A percentile compares a stretch with the other conserved stretches of the same genome.
phyloP scores from a whole-genome alignment of 2,888 invertebrate species.

The Celastrina argiolus region DNA sequence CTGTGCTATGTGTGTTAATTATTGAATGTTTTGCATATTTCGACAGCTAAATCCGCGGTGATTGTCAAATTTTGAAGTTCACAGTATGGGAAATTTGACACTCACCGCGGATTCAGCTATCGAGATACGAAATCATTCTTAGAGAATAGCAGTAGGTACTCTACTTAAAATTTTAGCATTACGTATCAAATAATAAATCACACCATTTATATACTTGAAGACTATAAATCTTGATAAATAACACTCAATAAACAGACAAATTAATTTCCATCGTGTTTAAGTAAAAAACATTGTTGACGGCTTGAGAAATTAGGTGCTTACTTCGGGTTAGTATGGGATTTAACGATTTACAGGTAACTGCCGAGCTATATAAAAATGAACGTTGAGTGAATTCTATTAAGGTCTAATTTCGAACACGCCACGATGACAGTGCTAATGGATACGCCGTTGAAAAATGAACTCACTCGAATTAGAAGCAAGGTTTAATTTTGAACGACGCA shows the following conservation, averaged over 20 bases:
- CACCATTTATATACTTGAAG: neutral
- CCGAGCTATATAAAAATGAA: neutral
- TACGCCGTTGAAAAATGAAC: neutral
- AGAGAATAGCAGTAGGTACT: no score
- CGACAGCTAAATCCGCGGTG: no score
- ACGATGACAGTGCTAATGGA: neutral
- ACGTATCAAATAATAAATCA: no score
- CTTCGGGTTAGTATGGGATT: slow-evolving; percentile 8
- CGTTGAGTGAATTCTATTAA: neutral
- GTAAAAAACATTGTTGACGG: slow-evolving; percentile 20
- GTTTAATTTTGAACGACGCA: neutral
- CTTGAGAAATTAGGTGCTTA: slow-evolving; percentile 19
- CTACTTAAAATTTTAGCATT: no score
- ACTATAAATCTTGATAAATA: slow-evolving; percentile 6
- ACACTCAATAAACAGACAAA: slow-evolving; percentile 13
- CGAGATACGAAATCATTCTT: no score
- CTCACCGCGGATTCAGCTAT: no score
- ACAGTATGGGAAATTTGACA: no score
- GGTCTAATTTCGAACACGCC: neutral
- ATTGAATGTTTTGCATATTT: no score
- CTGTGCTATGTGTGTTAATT: no score
- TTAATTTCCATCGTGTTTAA: slow-evolving; percentile 5
- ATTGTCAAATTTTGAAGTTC: no score
- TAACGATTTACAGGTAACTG: slow-evolving; percentile 10
- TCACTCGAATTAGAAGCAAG: neutral